phyloP scores from a whole-genome alignment of 2,113 vertebrate genomes.

The Centropristis striata region DNA sequence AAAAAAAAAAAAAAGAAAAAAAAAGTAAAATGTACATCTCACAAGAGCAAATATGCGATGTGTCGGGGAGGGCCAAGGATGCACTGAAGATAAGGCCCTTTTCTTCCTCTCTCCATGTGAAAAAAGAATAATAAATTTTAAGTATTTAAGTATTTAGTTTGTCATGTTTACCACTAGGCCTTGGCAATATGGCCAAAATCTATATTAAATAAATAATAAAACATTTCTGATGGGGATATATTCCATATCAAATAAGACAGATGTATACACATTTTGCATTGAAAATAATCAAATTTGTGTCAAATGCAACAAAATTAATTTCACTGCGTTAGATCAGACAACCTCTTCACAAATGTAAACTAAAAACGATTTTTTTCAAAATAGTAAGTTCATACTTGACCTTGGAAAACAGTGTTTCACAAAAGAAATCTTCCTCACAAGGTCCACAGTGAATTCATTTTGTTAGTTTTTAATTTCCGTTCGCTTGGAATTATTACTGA shows the following conservation, averaged over 20 bases:
- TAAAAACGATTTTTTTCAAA: not conserved
- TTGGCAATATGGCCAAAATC: not conserved
- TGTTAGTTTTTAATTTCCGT: not conserved
- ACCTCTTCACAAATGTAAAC: not conserved
- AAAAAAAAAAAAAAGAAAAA: not conserved
- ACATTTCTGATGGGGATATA: not conserved
- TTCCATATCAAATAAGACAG: not conserved
- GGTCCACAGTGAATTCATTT: not conserved
- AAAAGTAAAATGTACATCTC: not conserved
- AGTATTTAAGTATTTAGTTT: too few species aligned
- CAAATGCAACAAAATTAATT: not conserved
- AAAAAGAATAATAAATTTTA: too few species aligned
- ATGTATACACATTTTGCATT: not conserved
- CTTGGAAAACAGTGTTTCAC: not conserved
- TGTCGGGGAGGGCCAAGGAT: not conserved
- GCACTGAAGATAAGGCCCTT: not conserved
- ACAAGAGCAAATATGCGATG: not conserved
- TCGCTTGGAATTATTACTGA: not conserved
- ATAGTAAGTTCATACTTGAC: not conserved
- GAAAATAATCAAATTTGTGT: not conserved
- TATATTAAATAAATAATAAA: not conserved
- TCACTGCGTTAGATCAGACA: not conserved
- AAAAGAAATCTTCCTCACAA: not conserved
- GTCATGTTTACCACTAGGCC: not conserved
- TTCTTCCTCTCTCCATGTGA: not conserved